These are phyloP conservation scores for Zaprionus camerounensis DNA, from an alignment of 1,140 invertebrate genomes.

Conservation along the genomic window DNA sequence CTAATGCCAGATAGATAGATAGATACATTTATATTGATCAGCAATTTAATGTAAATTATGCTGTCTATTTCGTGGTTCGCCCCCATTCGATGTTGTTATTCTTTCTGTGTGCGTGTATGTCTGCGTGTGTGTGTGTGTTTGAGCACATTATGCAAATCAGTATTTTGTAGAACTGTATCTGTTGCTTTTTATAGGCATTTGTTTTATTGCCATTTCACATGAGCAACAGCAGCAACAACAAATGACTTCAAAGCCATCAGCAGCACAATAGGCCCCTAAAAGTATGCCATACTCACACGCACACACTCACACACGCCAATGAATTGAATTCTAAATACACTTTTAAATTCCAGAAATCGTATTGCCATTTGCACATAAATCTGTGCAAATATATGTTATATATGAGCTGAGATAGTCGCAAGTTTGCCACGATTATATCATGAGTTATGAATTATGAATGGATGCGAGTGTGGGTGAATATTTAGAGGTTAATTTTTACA, in stretches of 20 bases:
- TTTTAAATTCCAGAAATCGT: not conserved
- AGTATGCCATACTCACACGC: conserved; percentile 22
- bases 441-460: not conserved
- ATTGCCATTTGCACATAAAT: conserved; percentile 2
- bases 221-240: conserved; percentile 27
- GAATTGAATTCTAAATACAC: conserved; percentile 4
- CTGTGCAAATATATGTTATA: not conserved
- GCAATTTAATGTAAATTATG: conserved; percentile 83
- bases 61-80: conserved; percentile 60
- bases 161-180: conserved; percentile 63
- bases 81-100: conserved; percentile 24
- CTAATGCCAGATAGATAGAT: conserved; percentile 65
- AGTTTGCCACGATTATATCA: not conserved
- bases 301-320: not conserved
- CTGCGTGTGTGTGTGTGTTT: conserved; percentile 30
- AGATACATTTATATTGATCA: conserved; percentile 82
- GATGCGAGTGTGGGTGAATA: not conserved
- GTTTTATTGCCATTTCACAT: conserved; percentile 63
- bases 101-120: conserved; percentile 7
- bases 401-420: not conserved
- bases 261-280: conserved; percentile 20
- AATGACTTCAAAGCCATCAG: conserved; percentile 2
- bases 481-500: not conserved
- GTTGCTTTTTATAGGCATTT: conserved; percentile 78
- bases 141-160: conserved; percentile 74